A percentile compares a stretch with the other conserved stretches of the same genome.
phyloP scores from a whole-genome alignment of 2,113 vertebrate genomes.

The Misgurnus mizolepis region DNA sequence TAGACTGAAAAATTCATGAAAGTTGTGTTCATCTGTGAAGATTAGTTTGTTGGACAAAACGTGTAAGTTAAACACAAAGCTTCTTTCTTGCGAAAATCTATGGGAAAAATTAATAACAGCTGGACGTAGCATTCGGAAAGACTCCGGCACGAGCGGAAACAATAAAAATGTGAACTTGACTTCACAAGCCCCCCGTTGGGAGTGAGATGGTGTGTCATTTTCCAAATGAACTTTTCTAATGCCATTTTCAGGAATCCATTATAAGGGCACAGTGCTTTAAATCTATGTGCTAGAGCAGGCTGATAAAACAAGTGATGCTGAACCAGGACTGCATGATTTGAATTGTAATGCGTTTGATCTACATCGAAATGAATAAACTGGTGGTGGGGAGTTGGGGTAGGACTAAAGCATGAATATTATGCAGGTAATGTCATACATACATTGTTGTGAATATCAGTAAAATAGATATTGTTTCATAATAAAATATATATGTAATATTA shows the following conservation, averaged over 20 bases:
- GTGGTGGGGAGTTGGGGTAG: too few relatives aligned
- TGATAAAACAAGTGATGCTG: constrained; percentile 1
- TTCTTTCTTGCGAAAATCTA: too few relatives aligned
- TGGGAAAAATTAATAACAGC: too few relatives aligned
- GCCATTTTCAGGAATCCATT: constrained; percentile 1
- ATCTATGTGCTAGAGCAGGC: neutral
- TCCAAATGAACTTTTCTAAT: constrained; percentile 38
- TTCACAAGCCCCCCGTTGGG: neutral
- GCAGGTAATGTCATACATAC: neutral
- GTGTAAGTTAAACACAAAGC: too few relatives aligned
- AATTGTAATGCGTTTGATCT: constrained; percentile 39
- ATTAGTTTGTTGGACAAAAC: too few relatives aligned
- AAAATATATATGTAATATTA: neutral
- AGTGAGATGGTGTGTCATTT: constrained; percentile 37
- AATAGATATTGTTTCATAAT: neutral
- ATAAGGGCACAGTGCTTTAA: constrained; percentile 43
- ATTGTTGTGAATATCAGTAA: neutral
- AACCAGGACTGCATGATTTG: constrained; percentile 27
- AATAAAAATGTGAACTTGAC: neutral
- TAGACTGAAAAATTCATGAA: too few relatives aligned
- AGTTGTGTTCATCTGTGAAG: too few relatives aligned
- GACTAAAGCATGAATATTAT: neutral
- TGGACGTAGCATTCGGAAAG: too few relatives aligned
- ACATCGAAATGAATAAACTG: constrained; percentile 6
- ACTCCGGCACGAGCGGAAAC: neutral